phyloP scores from a whole-genome alignment of 2,888 invertebrate species.

The Serrognathus titanus region DNA sequence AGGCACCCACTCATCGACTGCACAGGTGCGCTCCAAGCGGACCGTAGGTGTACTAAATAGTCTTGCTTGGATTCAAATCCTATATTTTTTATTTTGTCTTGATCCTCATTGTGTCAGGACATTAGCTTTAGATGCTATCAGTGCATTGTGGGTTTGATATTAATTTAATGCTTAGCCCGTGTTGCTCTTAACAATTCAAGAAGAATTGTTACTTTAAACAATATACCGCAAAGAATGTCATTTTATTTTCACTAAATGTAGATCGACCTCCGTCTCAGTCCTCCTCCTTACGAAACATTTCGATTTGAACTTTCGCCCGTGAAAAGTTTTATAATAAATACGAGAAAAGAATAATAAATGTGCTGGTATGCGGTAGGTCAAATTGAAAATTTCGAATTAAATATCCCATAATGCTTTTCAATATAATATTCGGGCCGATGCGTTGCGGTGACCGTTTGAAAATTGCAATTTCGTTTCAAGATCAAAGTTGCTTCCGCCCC shows the following conservation, averaged over 20 bases:
- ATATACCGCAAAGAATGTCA: slow-evolving; percentile 22
- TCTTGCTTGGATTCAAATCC: slow-evolving; percentile 48
- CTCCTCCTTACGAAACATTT: too few relatives aligned
- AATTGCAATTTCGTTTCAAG: slow-evolving; percentile 49
- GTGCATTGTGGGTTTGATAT: slow-evolving; percentile 44
- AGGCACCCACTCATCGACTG: slow-evolving; percentile 35
- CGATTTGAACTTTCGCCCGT: not conserved
- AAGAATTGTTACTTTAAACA: slow-evolving; percentile 26
- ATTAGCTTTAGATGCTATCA: slow-evolving; percentile 47
- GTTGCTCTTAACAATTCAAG: slow-evolving; percentile 32
- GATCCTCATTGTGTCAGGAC: slow-evolving; percentile 49
- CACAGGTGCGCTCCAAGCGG: slow-evolving; percentile 43
- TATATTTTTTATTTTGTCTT: slow-evolving; percentile 44
- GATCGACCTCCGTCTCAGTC: not conserved
- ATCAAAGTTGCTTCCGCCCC: slow-evolving; percentile 48
- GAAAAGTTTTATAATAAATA: not conserved
- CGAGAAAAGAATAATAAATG: slow-evolving; percentile 1
- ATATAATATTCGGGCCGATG: slow-evolving; percentile 44
- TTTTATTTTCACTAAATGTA: slow-evolving; percentile 14
- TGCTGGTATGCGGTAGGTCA: slow-evolving; percentile 24
- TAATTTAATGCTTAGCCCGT: slow-evolving; percentile 45
- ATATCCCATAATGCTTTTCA: slow-evolving; percentile 42
- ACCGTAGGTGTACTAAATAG: slow-evolving; percentile 49
- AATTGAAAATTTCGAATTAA: slow-evolving; percentile 40
- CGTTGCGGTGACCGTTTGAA: slow-evolving; percentile 46